Conservation (phyloP, 1,140 invertebrate genomes). For the Drosophila ananassae region DNA sequence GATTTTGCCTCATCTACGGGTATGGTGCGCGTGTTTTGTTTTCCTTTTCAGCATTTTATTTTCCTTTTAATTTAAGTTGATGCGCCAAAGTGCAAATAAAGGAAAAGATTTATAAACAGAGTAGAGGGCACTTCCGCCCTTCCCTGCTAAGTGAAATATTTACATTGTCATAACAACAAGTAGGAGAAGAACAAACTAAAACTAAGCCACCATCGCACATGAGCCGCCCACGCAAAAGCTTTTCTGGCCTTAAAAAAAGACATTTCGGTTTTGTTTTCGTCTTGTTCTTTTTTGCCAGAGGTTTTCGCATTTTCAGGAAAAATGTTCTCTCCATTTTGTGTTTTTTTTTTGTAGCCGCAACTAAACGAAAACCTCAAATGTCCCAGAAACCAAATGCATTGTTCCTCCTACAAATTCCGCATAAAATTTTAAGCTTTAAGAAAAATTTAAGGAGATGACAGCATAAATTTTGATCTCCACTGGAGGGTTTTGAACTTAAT, state of each 20-base stretch:
- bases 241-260: slow-evolving; percentile 34
- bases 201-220: slow-evolving; percentile 43
- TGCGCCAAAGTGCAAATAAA: slow-evolving; percentile 76
- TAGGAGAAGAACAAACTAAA: slow-evolving; percentile 4
- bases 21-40: slow-evolving; percentile 7
- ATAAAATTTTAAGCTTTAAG: slow-evolving; percentile 28
- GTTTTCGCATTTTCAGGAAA: slow-evolving; percentile 31
- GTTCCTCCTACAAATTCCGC: slow-evolving; percentile 4
- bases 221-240: slow-evolving; percentile 19
- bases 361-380: slow-evolving; percentile 23
- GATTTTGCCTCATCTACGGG: slow-evolving; percentile 55
- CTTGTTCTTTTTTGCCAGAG: slow-evolving; percentile 4
- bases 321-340: slow-evolving; percentile 21
- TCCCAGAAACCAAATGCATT: slow-evolving; percentile 23
- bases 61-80: slow-evolving; percentile 74
- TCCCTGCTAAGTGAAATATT: slow-evolving; percentile 62
- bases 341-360: slow-evolving; percentile 32
- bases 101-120: slow-evolving; percentile 73
- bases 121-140: slow-evolving; percentile 10
- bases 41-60: slow-evolving; percentile 59
- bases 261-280: slow-evolving; percentile 9
- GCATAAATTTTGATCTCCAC: slow-evolving; percentile 28
- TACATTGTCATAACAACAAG: slow-evolving; percentile 42
- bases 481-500: slow-evolving; percentile 16
- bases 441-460: slow-evolving; percentile 45